Evolutionary conservation across 1,140 invertebrate species (phyloP), one percentile per base, ranked within the genome.

Genomic region (Lepidurus couesii): DNA sequence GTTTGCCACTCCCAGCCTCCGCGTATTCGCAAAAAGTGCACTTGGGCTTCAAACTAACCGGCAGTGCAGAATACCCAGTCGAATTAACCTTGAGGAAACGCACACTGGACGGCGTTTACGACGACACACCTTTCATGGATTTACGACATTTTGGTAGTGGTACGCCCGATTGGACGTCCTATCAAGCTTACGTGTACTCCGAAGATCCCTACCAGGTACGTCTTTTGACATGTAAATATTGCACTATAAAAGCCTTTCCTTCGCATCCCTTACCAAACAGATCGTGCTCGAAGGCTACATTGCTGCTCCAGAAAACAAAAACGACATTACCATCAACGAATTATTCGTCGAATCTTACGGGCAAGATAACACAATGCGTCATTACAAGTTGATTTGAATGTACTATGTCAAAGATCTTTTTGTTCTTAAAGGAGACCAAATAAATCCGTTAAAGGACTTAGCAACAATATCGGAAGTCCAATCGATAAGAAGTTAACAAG

Each of bases 81-180:
- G 53, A 65, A 65, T 21, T 65, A 13, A 65, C 53, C 13, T 16
- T 65, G 53, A 65, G 53, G 21, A 65, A 65, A 65, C 53, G 53
- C 21, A 65, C 53, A n/a, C 6, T 65, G 13, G 53, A 65, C 21
- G 53, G 53, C 6, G 21, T 65, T 65, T 65, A 65, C 21, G 53
- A 65, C 53, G 13, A 65, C 13, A 21, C 16, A 13, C 53, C 53
- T 65, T 65, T 65, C 21, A 65, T 65, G 53, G 53, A 65, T 65
- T 65, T 65, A 65, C 53, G 53, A 65, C 53, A 65, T 16, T 65
- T 65, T 65, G 53, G 53, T 65, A 65, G 53, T 21, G 53, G 53
- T 16, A 65, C 53, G 53, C 53, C 53, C 53, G 53, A 65, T 16
- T 65, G 53, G 53, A 65, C 53, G 53, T 21, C 53, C 9, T 65